These are phyloP conservation scores for Conus betulinus DNA, from an alignment of 1,140 invertebrate species.

Conservation along the genomic window DNA sequence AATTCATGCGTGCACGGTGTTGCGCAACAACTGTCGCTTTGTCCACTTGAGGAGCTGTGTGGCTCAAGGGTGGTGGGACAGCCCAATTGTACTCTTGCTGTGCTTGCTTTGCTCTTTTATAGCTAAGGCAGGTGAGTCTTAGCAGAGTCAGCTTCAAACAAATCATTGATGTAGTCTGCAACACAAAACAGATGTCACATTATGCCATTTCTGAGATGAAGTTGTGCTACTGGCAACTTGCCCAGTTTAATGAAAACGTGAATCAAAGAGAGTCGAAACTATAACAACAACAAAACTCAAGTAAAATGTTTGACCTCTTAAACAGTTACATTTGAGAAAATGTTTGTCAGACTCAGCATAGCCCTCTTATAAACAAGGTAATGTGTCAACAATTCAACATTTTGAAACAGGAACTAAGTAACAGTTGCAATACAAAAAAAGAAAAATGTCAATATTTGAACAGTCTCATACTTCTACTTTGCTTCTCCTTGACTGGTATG, in stretches of 20 bases:
- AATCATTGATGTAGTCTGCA: neutral
- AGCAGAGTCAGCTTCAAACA: neutral
- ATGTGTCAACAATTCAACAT: neutral
- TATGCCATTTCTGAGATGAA: neutral
- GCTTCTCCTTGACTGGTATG: neutral
- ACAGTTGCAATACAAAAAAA: neutral
- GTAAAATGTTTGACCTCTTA: neutral
- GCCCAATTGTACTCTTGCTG: neutral
- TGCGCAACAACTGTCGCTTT: neutral
- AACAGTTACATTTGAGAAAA: too few relatives aligned
- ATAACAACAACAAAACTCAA: neutral
- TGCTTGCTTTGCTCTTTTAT: neutral
- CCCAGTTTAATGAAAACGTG: too few relatives aligned
- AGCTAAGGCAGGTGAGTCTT: neutral
- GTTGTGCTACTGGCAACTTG: too few relatives aligned
- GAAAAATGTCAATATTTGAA: neutral
- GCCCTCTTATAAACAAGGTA: neutral
- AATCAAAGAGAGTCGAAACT: too few relatives aligned
- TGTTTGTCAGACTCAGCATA: too few relatives aligned
- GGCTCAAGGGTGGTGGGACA: neutral
- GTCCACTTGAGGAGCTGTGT: neutral
- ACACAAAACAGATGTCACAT: neutral
- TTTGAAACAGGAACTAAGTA: neutral
- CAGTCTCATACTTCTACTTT: neutral
- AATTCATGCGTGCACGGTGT: neutral